Evolutionary conservation across 2,113 vertebrate species (phyloP), one percentile per base, ranked within the genome.

Genomic region (Aegotheles bennettii): DNA sequence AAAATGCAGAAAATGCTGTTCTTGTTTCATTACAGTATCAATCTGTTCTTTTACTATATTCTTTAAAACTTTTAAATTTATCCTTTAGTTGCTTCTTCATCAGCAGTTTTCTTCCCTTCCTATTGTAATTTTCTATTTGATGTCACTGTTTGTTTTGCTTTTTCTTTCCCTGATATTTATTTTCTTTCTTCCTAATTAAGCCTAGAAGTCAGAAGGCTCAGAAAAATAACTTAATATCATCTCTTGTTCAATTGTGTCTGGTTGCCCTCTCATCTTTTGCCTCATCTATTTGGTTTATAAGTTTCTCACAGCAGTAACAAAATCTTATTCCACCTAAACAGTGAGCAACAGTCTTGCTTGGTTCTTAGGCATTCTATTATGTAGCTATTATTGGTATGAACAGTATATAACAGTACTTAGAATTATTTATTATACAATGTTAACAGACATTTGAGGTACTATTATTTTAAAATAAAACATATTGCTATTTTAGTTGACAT

Each of bases 101-200:
- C 1, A 59, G 7, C 25, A 24, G 28, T 26, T 45, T 79, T 68
- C 21, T 71, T 79, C 18, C 24, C 8, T 71, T 57, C 6, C 3
- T 53, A 5, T 38, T 51, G 3, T n/a, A 3, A 35, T 38, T 71
- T 75, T 8, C 7, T 21, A 35, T 70, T 65, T 83, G 14, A 1
- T 17, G 18, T 24, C 19, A 21, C 8, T 64, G 20, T 48, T 45
- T 45, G 7, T 45, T 45, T 45, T 45, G 14, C 16, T 10, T 2
- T 5, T 65, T 7, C 1, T 2, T 6, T 9, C 6, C 0, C 19
- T 28, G 2, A 5, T 45, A 19, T 14, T 20, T 29, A 13, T 2
- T 53, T 63, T 17, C 4, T 63, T 56, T 54, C 7, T 77, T 73
- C 43, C 12, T 43, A 70, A 67, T 69, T 50, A 78, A 61, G 5